These are phyloP conservation scores for Camelus bactrianus DNA, from an alignment of 2,113 vertebrate genomes.

Conservation along the genomic window DNA sequence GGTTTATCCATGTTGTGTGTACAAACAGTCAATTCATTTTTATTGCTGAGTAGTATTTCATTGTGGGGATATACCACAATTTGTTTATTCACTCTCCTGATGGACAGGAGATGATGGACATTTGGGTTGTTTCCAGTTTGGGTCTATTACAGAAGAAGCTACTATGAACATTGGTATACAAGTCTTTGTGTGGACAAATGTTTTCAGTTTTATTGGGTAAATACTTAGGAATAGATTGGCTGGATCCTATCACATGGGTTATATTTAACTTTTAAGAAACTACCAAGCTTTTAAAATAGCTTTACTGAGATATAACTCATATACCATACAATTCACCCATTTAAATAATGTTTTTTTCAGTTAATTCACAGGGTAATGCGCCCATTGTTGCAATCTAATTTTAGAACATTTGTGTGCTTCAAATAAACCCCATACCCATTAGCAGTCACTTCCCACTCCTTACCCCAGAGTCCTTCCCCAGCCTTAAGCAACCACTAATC, in stretches of 20 bases:
- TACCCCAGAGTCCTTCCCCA: not conserved
- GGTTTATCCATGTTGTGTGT: not conserved
- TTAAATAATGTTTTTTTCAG: not conserved
- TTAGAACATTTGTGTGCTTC: not conserved
- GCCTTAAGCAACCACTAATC: not conserved
- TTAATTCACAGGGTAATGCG: not conserved
- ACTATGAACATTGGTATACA: not conserved
- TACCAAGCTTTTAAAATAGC: not conserved
- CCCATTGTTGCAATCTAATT: not conserved
- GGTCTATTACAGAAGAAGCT: not conserved
- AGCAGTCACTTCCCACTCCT: not conserved
- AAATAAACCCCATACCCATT: not conserved
- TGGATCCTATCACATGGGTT: not conserved
- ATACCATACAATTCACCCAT: not conserved
- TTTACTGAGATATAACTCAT: not conserved
- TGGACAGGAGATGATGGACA: not conserved
- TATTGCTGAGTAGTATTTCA: not conserved
- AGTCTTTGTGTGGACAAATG: not conserved
- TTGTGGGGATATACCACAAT: not conserved
- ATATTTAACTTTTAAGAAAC: not conserved
- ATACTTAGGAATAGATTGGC: not conserved
- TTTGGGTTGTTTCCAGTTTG: not conserved
- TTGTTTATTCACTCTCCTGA: not conserved
- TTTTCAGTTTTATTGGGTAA: not conserved
- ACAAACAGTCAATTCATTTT: not conserved